Conservation (phyloP, 2,797 vertebrate species). For the Adelosebastes latens region DNA sequence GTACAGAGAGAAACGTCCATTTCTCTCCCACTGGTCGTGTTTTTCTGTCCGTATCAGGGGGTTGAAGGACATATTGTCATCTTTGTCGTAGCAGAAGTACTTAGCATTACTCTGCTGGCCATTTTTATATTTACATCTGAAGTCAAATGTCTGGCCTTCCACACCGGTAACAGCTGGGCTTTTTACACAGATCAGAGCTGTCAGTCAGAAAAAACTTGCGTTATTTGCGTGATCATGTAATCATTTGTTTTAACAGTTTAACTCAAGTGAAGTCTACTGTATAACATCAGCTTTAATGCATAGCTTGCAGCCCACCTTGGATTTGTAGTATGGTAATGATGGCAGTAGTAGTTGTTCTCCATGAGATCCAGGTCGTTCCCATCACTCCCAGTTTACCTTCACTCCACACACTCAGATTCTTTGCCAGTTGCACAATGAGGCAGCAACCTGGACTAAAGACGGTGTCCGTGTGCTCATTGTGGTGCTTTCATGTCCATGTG, state of each 20-base stretch:
- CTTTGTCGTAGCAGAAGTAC: conserved; percentile 26
- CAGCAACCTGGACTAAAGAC: neutral
- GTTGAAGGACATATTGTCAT: neutral
- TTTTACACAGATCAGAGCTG: conserved; percentile 38
- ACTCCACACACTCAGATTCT: neutral
- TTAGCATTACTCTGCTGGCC: neutral
- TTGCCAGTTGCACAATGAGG: neutral
- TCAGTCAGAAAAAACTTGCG: neutral
- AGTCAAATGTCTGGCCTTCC: conserved; percentile 44
- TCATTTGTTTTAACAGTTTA: neutral
- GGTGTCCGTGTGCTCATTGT: neutral
- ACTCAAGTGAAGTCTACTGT: neutral
- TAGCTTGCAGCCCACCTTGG: conserved; percentile 45
- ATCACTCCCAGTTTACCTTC: conserved; percentile 29
- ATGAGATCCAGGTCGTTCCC: conserved; percentile 29
- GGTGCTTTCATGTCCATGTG: conserved; percentile 6
- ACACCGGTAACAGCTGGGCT: neutral
- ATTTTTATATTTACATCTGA: conserved; percentile 51
- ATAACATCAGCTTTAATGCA: neutral
- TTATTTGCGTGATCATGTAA: neutral
- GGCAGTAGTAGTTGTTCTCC: conserved; percentile 18
- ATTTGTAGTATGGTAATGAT: conserved; percentile 42
- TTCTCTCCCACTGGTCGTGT: conserved; percentile 8
- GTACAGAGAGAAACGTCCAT: conserved; percentile 48
- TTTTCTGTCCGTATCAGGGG: conserved; percentile 5